A percentile compares a stretch with the other conserved stretches of the same genome.
Conservation (phyloP, 2,888 invertebrate species). For the Cephus rjabovi region DNA sequence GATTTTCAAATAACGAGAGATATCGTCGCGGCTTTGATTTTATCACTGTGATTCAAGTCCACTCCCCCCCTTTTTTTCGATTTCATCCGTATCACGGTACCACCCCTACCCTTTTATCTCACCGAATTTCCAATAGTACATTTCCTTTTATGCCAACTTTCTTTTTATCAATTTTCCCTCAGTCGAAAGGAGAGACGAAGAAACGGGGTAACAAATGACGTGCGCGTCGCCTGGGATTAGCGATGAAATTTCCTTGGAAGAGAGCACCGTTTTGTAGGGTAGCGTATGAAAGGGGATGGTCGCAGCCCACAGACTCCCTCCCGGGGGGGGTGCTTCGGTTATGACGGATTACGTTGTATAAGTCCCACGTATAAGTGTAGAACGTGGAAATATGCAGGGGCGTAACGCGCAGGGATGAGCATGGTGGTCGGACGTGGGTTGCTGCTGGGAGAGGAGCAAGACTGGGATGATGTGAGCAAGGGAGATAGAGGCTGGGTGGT, state of each 20-base stretch:
- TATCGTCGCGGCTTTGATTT: background rate
- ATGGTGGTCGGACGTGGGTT: background rate
- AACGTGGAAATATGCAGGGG: conserved; percentile 22
- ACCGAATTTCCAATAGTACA: background rate
- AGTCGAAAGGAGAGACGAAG: background rate
- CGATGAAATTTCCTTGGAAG: background rate
- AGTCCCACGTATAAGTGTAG: conserved; percentile 25
- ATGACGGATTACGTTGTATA: conserved; percentile 40
- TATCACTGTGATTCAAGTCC: background rate
- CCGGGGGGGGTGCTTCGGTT: conserved; percentile 20
- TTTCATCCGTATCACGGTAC: background rate
- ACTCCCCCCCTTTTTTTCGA: background rate
- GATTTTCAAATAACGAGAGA: background rate
- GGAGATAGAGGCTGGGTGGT: background rate
- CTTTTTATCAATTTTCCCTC: background rate
- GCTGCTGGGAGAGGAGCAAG: background rate
- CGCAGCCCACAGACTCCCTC: background rate
- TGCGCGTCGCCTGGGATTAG: background rate
- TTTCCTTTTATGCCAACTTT: background rate
- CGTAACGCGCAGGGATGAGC: background rate
- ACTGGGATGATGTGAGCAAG: background rate
- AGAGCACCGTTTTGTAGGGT: background rate
- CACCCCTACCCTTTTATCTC: background rate
- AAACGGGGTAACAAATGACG: background rate
- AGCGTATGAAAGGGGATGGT: background rate